phyloP scores from a whole-genome alignment of 2,888 invertebrate species.

The Norana najaformis region DNA sequence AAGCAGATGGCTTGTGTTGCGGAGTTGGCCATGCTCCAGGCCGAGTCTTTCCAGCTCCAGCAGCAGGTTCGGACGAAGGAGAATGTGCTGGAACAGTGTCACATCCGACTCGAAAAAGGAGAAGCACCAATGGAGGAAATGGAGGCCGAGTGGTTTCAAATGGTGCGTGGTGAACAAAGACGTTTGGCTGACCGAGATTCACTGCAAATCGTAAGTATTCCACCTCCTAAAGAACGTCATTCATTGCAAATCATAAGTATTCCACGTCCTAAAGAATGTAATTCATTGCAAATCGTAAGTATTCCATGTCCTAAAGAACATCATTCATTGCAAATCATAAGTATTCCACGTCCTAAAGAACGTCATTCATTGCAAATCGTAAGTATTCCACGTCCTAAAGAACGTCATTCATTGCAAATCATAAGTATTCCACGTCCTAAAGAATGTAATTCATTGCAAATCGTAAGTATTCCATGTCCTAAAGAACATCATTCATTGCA shows the following conservation, averaged over 20 bases:
- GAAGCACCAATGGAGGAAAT: conserved; percentile 59
- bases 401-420: conserved; percentile 51
- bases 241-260: conserved; percentile 50
- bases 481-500: conserved; percentile 44
- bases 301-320: not conserved
- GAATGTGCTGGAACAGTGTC: conserved; percentile 56
- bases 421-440: conserved; percentile 43
- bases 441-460: conserved; percentile 45
- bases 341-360: conserved; percentile 42
- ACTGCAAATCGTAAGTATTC: conserved; percentile 49
- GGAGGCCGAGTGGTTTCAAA: conserved; percentile 57
- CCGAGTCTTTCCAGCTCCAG: conserved; percentile 54
- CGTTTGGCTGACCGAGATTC: conserved; percentile 50
- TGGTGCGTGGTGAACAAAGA: conserved; percentile 51
- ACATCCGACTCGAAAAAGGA: conserved; percentile 61
- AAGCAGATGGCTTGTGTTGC: conserved; percentile 63
- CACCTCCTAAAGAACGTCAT: conserved; percentile 34
- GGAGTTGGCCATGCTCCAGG: conserved; percentile 63
- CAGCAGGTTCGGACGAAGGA: conserved; percentile 56
- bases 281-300: conserved; percentile 52
- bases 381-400: conserved; percentile 38
- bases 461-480: conserved; percentile 47
- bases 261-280: not conserved
- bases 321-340: conserved; percentile 51
- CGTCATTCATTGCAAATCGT: conserved; percentile 53